These are phyloP conservation scores for Momotus momota DNA, from an alignment of 2,797 vertebrate genomes.

Conservation along the genomic window DNA sequence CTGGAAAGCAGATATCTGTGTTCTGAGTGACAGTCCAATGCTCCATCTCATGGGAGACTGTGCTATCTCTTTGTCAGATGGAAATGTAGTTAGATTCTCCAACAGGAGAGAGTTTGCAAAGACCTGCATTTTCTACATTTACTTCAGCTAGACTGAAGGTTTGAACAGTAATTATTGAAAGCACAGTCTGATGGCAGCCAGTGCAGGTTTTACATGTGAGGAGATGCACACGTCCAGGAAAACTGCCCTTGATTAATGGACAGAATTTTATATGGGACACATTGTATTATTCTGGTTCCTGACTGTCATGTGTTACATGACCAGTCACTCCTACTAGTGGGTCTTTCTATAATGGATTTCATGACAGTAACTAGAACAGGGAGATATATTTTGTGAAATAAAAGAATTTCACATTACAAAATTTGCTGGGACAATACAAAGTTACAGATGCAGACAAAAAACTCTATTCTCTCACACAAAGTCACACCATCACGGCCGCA, in stretches of 20 bases:
- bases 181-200: neutral
- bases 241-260: neutral
- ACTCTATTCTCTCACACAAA: conserved; percentile 44
- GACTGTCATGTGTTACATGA: neutral
- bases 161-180: neutral
- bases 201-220: neutral
- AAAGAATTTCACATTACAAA: conserved; percentile 5
- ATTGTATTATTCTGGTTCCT: neutral
- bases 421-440: conserved; percentile 34
- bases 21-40: neutral
- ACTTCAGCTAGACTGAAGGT: neutral
- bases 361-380: neutral
- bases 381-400: neutral
- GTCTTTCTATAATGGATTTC: neutral
- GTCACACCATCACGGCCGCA: neutral
- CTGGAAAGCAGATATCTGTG: neutral
- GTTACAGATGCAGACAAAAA: conserved; percentile 49
- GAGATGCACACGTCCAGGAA: neutral
- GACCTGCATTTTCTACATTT: neutral
- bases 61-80: neutral
- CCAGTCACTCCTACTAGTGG: neutral
- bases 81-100: neutral
- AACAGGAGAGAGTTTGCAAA: neutral
- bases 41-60: neutral
- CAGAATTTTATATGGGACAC: neutral